phyloP scores from a whole-genome alignment of 2,888 invertebrate genomes.

The Atherix ibis region DNA sequence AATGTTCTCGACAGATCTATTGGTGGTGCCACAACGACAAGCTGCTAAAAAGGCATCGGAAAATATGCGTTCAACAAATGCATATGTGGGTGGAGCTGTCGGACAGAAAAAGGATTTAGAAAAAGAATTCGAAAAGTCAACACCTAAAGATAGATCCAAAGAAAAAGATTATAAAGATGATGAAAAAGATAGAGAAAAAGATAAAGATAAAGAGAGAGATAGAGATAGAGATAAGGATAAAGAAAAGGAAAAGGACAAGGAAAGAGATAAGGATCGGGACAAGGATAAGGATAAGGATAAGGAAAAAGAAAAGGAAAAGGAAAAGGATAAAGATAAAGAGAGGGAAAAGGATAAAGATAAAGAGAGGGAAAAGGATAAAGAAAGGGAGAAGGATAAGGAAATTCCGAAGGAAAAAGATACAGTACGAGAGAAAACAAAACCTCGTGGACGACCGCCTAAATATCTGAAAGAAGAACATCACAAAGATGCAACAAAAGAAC shows the following conservation, averaged over 20 bases:
- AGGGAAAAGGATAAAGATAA: slow-evolving; percentile 21
- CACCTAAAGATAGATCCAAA: slow-evolving; percentile 14
- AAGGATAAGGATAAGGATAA: slow-evolving; percentile 7
- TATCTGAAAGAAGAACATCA: slow-evolving; percentile 20
- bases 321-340: slow-evolving; percentile 20
- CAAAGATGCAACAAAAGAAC: slow-evolving; percentile 1
- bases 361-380: slow-evolving; percentile 24
- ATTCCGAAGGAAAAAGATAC: slow-evolving; percentile 15
- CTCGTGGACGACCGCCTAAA: slow-evolving; percentile 23
- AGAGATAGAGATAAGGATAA: slow-evolving; percentile 32
- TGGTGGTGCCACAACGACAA: slow-evolving; percentile 74
- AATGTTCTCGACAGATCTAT: slow-evolving; percentile 54
- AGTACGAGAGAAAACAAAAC: slow-evolving; percentile 25
- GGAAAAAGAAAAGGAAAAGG: slow-evolving; percentile 15
- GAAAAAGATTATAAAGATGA: slow-evolving; percentile 14
- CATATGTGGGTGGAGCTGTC: slow-evolving; percentile 13
- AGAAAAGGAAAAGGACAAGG: slow-evolving; percentile 35
- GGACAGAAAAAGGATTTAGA: slow-evolving; percentile 10
- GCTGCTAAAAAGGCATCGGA: slow-evolving; percentile 85
- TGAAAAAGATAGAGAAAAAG: slow-evolving; percentile 9
- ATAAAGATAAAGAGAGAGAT: slow-evolving; percentile 21
- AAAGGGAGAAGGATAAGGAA: too few relatives aligned
- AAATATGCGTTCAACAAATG: slow-evolving; percentile 58
- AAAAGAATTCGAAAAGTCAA: slow-evolving; percentile 14
- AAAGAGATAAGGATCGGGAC: slow-evolving; percentile 13